Evolutionary conservation across 2,888 invertebrate species (phyloP).

Genomic region (Eristalis arbustorum): DNA sequence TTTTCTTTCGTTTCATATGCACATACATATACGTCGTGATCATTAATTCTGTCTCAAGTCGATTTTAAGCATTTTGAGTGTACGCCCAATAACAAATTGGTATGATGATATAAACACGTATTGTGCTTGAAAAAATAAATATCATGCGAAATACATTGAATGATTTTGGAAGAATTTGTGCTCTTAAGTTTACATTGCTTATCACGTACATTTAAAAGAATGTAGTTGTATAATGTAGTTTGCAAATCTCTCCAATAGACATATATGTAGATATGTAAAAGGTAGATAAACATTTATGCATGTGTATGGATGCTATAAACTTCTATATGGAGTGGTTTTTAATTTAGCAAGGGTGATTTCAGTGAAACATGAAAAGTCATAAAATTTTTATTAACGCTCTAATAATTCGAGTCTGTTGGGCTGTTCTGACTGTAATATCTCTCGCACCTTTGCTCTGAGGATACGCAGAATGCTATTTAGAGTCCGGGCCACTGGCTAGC

Average conservation of each 20-base stretch:
- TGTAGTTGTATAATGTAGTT: background rate
- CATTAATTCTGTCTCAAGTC: too few relatives aligned
- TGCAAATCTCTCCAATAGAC: background rate
- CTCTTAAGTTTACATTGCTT: too few relatives aligned
- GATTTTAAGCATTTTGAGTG: too few relatives aligned
- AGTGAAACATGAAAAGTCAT: conserved; percentile 26
- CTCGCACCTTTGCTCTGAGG: conserved; percentile 29
- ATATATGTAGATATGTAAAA: background rate
- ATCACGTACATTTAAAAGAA: too few relatives aligned
- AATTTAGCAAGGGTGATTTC: conserved; percentile 45
- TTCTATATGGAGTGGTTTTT: conserved; percentile 19
- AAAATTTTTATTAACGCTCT: conserved; percentile 47
- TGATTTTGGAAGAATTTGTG: too few relatives aligned
- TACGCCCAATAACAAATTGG: too few relatives aligned
- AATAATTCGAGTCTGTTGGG: conserved; percentile 26
- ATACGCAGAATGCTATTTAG: conserved; percentile 29
- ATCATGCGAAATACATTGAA: too few relatives aligned
- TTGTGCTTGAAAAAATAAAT: too few relatives aligned
- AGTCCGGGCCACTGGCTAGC: conserved; percentile 8
- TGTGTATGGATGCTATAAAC: background rate
- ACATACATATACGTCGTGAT: too few relatives aligned
- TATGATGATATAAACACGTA: too few relatives aligned
- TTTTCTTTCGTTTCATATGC: too few relatives aligned
- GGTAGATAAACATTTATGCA: background rate
- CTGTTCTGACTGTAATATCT: conserved; percentile 29